Evolutionary conservation across 2,797 vertebrate genomes (phyloP).

Genomic region (Enteromius paludinosus): DNA sequence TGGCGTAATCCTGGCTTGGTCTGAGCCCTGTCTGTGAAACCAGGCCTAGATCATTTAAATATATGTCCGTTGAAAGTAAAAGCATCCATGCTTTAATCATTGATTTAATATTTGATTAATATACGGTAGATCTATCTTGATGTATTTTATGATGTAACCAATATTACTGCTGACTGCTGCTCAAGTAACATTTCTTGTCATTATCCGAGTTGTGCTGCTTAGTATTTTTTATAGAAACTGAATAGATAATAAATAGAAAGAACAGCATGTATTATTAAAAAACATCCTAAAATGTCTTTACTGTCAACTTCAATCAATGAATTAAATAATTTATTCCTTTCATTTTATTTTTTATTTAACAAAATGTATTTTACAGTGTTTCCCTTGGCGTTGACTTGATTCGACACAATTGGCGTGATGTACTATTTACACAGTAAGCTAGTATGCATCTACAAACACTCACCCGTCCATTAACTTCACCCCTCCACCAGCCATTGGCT

Average conservation of each 20-base stretch:
- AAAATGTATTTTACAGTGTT: neutral
- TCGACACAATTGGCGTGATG: neutral
- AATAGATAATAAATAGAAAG: neutral
- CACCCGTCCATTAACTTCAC: constrained; percentile 94
- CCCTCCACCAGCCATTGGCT: constrained; percentile 97
- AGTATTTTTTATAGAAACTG: neutral
- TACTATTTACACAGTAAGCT: neutral
- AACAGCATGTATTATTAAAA: neutral
- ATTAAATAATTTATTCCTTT: neutral
- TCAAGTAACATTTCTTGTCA: neutral
- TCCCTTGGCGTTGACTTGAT: no score
- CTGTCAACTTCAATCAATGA: neutral
- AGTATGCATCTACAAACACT: constrained; percentile 60
- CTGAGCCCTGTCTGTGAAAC: no score
- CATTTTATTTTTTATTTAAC: neutral
- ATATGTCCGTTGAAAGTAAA: neutral
- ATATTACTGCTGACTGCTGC: neutral
- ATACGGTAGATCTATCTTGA: neutral
- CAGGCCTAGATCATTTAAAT: neutral
- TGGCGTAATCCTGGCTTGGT: no score
- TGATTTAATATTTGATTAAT: neutral
- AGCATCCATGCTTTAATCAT: neutral
- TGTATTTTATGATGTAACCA: neutral
- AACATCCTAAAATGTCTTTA: neutral
- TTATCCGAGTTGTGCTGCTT: neutral